Evolutionary conservation across 1,140 invertebrate species (phyloP).

Genomic region (Microplitis demolitor): DNA sequence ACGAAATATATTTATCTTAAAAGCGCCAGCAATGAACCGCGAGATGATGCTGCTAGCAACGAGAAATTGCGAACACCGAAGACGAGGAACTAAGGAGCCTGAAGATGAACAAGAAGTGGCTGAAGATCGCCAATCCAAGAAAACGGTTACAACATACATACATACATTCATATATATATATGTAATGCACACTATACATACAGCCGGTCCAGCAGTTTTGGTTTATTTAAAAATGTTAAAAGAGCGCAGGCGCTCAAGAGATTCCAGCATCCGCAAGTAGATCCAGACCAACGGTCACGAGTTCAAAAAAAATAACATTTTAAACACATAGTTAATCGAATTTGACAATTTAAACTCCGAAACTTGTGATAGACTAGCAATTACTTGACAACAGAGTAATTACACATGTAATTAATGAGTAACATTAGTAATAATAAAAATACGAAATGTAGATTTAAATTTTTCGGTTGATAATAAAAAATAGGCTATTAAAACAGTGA

Average conservation of each 20-base stretch:
- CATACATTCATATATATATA: background rate
- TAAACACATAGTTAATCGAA: too few species aligned
- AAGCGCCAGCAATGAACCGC: background rate
- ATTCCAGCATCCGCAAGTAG: background rate
- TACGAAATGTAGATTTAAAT: too few species aligned
- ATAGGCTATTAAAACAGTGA: background rate
- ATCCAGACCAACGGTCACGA: background rate
- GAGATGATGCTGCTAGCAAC: background rate
- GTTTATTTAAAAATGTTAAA: constrained; percentile 14
- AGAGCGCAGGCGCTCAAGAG: constrained; percentile 23
- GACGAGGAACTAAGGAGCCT: background rate
- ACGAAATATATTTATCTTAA: background rate
- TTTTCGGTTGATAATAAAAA: background rate
- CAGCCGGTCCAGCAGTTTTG: constrained; percentile 4
- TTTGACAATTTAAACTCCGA: too few species aligned
- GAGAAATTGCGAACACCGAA: background rate
- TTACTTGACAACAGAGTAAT: too few species aligned
- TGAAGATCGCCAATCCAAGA: too few species aligned
- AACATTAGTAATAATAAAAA: too few species aligned
- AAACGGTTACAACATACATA: background rate
- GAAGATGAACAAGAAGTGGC: background rate
- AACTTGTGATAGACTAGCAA: too few species aligned
- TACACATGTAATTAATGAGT: too few species aligned
- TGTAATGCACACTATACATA: background rate
- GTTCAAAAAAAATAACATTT: background rate